Percentiles rank a stretch among this genome's conserved stretches.
phyloP scores from a whole-genome alignment of 2,888 invertebrate genomes.

The Vanessa cardui region DNA sequence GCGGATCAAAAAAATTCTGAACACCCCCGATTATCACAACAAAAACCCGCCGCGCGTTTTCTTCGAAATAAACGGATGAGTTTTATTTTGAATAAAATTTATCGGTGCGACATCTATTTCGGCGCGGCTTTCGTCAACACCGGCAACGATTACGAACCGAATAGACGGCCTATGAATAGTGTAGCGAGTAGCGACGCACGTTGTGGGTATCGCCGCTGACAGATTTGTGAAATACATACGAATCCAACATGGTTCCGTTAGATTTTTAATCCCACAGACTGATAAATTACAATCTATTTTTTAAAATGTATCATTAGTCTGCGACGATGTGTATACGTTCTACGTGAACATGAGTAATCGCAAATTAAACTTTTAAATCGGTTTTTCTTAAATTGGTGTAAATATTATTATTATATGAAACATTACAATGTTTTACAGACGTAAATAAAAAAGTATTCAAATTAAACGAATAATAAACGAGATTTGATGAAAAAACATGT shows the following conservation, averaged over 20 bases:
- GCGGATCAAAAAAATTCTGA: slow-evolving; percentile 52
- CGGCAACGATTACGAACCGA: slow-evolving; percentile 53
- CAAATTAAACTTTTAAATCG: slow-evolving; percentile 21
- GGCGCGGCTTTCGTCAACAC: slow-evolving; percentile 68
- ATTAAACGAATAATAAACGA: background rate
- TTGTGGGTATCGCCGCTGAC: slow-evolving; percentile 65
- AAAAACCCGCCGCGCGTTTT: slow-evolving; percentile 61
- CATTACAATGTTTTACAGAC: background rate
- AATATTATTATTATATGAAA: background rate
- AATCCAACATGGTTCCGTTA: slow-evolving; percentile 54
- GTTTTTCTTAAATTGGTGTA: background rate
- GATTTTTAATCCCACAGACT: slow-evolving; percentile 39
- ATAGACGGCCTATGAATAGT: slow-evolving; percentile 68
- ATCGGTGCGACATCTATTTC: slow-evolving; percentile 73
- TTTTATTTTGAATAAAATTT: slow-evolving; percentile 72
- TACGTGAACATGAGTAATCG: slow-evolving; percentile 25
- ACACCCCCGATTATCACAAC: slow-evolving; percentile 67
- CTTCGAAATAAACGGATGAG: slow-evolving; percentile 62
- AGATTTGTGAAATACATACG: slow-evolving; percentile 77
- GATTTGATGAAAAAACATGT: background rate
- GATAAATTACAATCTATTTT: slow-evolving; percentile 32
- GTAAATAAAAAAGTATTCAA: background rate
- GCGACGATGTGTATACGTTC: slow-evolving; percentile 27
- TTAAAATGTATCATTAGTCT: slow-evolving; percentile 31
- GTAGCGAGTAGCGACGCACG: slow-evolving; percentile 50